Evolutionary conservation across 2,888 invertebrate genomes (phyloP).

Genomic region (Myathropa florea): DNA sequence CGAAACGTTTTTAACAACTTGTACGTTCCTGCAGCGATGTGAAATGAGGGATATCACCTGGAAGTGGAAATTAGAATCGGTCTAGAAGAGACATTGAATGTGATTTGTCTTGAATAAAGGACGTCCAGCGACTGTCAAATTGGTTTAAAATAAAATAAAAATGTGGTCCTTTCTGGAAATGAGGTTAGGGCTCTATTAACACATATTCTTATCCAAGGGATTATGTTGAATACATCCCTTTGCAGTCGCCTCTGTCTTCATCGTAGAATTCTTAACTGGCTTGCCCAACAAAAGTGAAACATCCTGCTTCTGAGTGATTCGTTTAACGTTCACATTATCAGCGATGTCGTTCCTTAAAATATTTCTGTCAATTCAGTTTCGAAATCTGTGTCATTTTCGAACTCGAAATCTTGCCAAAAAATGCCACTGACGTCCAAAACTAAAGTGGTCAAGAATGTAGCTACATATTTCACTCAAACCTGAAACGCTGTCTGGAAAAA

Average conservation of each 20-base stretch:
- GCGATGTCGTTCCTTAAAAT: background rate
- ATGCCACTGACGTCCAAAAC: background rate
- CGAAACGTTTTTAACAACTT: background rate
- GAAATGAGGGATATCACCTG: background rate
- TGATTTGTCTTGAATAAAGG: background rate
- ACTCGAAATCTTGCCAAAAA: background rate
- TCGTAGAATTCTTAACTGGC: too few relatives aligned
- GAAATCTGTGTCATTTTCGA: too few relatives aligned
- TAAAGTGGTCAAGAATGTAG: background rate
- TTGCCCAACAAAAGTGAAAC: background rate
- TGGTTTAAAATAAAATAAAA: background rate
- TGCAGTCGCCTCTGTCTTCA: too few relatives aligned
- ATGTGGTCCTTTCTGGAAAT: background rate
- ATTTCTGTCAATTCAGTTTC: background rate
- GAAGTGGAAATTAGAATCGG: background rate
- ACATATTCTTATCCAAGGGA: background rate
- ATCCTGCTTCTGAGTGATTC: background rate
- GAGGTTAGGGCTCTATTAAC: too few relatives aligned
- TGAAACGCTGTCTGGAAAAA: background rate
- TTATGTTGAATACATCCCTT: too few relatives aligned
- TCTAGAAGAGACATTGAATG: background rate
- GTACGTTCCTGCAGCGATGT: background rate
- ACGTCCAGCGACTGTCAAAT: background rate
- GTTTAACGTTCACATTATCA: too few relatives aligned
- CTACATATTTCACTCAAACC: background rate